Evolutionary conservation across 2,797 vertebrate genomes (phyloP).

Genomic region (Gila robusta): DNA sequence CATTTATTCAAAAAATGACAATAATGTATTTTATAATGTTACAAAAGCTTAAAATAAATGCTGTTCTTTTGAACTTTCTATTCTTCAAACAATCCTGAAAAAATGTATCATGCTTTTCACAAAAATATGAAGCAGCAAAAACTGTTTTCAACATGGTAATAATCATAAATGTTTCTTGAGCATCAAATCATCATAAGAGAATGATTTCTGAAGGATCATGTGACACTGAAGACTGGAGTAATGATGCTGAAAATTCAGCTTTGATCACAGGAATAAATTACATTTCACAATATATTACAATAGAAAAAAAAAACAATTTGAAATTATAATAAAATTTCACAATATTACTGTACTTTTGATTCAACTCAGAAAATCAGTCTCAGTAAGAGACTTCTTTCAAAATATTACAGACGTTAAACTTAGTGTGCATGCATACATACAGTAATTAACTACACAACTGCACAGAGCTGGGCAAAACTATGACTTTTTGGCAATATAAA

Average conservation of each 20-base stretch:
- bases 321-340: neutral
- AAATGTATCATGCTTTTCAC: neutral
- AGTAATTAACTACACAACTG: neutral
- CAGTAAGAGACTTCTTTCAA: neutral
- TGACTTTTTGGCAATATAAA: neutral
- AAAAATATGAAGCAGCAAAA: neutral
- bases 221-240: neutral
- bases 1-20: neutral
- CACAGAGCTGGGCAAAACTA: neutral
- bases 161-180: neutral
- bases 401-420: neutral
- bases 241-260: neutral
- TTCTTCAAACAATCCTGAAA: neutral
- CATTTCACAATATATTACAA: neutral
- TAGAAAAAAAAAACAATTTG: neutral
- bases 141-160: neutral
- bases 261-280: neutral
- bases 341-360: neutral
- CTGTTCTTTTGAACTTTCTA: neutral
- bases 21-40: neutral
- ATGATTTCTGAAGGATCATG: neutral
- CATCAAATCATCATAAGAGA: neutral
- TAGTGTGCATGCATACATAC: too few species aligned
- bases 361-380: too few species aligned
- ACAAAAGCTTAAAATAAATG: neutral